Percentiles rank a stretch among this genome's conserved stretches.
phyloP scores from a whole-genome alignment of 2,888 invertebrate species.

The Sylvicola cinctus region DNA sequence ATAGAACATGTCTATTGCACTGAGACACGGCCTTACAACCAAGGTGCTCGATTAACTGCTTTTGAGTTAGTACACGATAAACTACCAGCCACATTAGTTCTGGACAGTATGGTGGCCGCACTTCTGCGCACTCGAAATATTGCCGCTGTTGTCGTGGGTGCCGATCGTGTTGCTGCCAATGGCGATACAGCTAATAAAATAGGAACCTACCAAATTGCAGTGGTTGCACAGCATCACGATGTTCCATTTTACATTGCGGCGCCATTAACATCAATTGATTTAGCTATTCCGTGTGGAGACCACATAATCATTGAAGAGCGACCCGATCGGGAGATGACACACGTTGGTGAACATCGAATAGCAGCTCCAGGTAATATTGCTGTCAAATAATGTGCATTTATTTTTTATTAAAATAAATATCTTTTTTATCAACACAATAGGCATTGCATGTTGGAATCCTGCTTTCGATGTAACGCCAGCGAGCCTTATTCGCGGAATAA shows the following conservation, averaged over 20 bases:
- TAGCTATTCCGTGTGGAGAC: conserved; percentile 54
- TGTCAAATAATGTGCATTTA: background rate
- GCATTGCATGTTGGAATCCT: conserved; percentile 92
- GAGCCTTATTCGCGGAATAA: conserved; percentile 72
- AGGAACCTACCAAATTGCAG: conserved; percentile 89
- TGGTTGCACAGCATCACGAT: conserved; percentile 71
- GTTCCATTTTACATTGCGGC: conserved; percentile 94
- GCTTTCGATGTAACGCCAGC: conserved; percentile 97
- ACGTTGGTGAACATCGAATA: conserved; percentile 66
- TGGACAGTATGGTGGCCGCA: conserved; percentile 89
- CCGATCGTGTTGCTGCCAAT: conserved; percentile 87
- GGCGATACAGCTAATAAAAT: conserved; percentile 99
- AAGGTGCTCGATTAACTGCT: conserved; percentile 87
- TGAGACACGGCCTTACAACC: conserved; percentile 96
- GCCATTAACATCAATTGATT: conserved; percentile 80
- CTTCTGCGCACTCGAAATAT: conserved; percentile 69
- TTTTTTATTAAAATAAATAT: no score
- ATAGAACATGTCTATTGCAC: conserved; percentile 82
- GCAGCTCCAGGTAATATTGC: conserved; percentile 62
- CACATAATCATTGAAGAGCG: conserved; percentile 87
- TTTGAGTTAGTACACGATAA: conserved; percentile 85
- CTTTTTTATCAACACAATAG: conserved; percentile 27
- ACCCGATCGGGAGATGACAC: conserved; percentile 78
- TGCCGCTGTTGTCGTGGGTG: conserved; percentile 89
- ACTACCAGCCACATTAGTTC: conserved; percentile 79